phyloP scores from a whole-genome alignment of 1,140 invertebrate genomes.

The Pogonognathellus flavescens region DNA sequence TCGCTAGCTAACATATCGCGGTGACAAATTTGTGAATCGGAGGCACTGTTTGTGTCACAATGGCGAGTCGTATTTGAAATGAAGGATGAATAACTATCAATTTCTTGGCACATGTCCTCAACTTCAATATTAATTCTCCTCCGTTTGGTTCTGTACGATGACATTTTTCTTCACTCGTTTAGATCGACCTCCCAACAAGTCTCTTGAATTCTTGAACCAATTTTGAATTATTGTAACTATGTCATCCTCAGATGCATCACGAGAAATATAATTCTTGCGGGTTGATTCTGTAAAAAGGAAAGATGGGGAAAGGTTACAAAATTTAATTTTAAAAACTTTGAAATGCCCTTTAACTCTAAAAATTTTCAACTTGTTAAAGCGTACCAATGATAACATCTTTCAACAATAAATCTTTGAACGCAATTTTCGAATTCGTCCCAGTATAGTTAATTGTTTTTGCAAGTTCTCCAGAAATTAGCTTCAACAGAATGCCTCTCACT shows the following conservation, averaged over 20 bases:
- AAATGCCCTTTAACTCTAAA: too few species aligned
- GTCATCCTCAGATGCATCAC: background rate
- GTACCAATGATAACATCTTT: background rate
- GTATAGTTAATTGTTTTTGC: background rate
- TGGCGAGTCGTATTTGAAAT: too few species aligned
- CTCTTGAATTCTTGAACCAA: constrained; percentile 58
- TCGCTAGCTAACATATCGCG: too few species aligned
- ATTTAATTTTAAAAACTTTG: too few species aligned
- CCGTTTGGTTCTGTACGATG: background rate
- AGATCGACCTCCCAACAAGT: constrained; percentile 73
- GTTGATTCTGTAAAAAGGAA: background rate
- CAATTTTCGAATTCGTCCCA: background rate
- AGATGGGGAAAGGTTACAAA: too few species aligned
- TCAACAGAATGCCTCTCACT: background rate
- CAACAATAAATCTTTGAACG: background rate
- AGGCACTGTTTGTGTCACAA: too few species aligned
- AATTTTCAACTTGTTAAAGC: too few species aligned
- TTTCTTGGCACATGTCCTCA: too few species aligned
- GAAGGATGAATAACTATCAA: too few species aligned
- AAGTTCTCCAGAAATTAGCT: background rate
- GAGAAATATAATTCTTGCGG: too few species aligned
- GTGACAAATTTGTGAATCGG: too few species aligned
- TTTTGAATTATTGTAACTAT: background rate
- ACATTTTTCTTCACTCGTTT: constrained; percentile 67
- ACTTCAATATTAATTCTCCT: background rate